These are phyloP conservation scores for Cylloceria caligata DNA, from an alignment of 2,888 invertebrate species.

Conservation along the genomic window DNA sequence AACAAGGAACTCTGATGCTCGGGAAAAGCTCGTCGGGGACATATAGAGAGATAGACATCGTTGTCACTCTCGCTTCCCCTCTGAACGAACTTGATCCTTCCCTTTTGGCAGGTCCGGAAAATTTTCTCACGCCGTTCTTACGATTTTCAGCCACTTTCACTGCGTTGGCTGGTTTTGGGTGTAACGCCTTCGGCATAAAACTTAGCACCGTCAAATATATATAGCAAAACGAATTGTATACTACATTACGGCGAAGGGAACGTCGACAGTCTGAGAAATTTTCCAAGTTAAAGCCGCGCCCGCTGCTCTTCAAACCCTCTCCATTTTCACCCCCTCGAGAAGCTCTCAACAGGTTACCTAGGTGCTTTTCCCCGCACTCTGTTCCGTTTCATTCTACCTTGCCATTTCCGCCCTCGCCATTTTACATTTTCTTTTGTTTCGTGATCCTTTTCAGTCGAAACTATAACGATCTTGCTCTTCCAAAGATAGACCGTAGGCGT, in stretches of 20 bases:
- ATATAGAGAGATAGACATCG: constrained; percentile 26
- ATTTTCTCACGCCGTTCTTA: constrained; percentile 49
- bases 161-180: constrained; percentile 21
- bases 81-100: constrained; percentile 30
- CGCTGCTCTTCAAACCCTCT: constrained; percentile 67
- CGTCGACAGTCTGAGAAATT: constrained; percentile 76
- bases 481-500: no score
- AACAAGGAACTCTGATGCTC: not conserved
- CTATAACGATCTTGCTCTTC: not conserved
- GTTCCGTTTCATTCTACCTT: not conserved
- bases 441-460: not conserved
- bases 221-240: constrained; percentile 7
- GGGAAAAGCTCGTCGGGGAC: constrained; percentile 26
- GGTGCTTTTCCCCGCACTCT: constrained; percentile 14
- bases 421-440: not conserved
- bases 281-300: constrained; percentile 73
- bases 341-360: constrained; percentile 80
- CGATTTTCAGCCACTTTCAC: constrained; percentile 38
- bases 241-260: not conserved
- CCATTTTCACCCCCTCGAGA: constrained; percentile 72
- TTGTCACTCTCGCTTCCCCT: constrained; percentile 40
- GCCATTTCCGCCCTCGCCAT: not conserved
- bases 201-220: constrained; percentile 1
- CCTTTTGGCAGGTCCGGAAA: constrained; percentile 47
- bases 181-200: constrained; percentile 30